Evolutionary conservation across 1,140 invertebrate species (phyloP), one percentile per base, ranked within the genome.

Genomic region (Drosophila nigromelanica): DNA sequence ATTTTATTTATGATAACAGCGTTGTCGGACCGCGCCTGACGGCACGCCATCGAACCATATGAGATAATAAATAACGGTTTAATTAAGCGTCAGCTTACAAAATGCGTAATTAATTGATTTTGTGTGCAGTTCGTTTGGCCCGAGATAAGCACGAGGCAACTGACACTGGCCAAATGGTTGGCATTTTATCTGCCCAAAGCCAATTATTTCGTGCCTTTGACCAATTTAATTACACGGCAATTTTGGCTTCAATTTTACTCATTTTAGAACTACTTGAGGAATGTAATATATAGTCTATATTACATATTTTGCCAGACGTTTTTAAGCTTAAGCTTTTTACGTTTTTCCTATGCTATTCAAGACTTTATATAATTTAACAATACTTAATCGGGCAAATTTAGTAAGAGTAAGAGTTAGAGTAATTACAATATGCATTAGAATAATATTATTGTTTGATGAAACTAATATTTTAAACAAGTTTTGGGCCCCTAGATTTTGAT

Each of bases 41-140:
- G 48, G 68, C 80, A 80, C 60, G 73, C 52, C 37, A 70, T 61
- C 45, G 55, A 60, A 68, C 73, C 76, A 63, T 76, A 74, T 61
- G 70, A 83, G 83, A 89, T 89, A 89, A 89, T 89, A 87, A 89
- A 89, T 89, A 89, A 89, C 78, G 76, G 83, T 75, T 89, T 89
- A 89, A 83, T 89, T 89, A 78, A 80, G 85, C 66, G 75, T 73
- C 76, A 74, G 80, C 78, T 68, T 69, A 80, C 76, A 69, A 89
- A 89, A 89, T 83, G 58, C 69, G 80, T 78, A 89, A 89, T 89
- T 89, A 89, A 89, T 89, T 89, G 85, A 76, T 76, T 78, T 79
- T 79, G 73, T 67, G 61, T 72, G 66, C 75, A 71, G 42, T 50
- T 77, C 43, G 70, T 40, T 72, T 54, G 40, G 24, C 1, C 50